Conservation (phyloP, 1,140 invertebrate species). For the Eriocheir sinensis region DNA sequence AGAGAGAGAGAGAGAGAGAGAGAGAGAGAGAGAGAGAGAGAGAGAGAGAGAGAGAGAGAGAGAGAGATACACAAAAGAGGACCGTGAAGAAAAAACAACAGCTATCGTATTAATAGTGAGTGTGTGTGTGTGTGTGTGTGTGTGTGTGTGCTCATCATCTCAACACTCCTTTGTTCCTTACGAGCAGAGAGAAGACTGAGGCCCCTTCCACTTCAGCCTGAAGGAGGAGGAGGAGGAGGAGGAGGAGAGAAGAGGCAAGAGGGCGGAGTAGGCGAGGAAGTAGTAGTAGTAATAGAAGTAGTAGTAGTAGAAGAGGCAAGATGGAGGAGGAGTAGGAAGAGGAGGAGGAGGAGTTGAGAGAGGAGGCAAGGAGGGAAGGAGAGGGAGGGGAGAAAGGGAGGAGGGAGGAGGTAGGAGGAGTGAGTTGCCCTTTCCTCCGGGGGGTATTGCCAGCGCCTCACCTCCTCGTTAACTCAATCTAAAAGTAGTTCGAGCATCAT, state of each 20-base stretch:
- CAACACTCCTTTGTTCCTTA: constrained; percentile 2
- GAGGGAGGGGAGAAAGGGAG: background rate
- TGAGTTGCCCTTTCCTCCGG: background rate
- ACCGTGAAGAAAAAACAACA: too few species aligned
- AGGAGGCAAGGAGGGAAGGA: background rate
- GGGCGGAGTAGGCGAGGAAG: too few species aligned
- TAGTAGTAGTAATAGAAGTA: too few species aligned
- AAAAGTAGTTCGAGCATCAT: constrained; percentile 65
- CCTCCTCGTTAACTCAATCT: constrained; percentile 68
- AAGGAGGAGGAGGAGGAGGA: background rate
- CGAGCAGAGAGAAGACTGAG: background rate
- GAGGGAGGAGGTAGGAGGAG: background rate
- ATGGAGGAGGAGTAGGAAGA: background rate
- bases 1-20: too few species aligned
- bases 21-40: background rate
- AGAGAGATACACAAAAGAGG: background rate
- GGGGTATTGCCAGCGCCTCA: constrained; percentile 44
- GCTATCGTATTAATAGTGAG: too few species aligned
- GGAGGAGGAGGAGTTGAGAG: background rate
- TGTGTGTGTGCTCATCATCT: background rate
- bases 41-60: background rate
- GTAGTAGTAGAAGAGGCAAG: too few species aligned
- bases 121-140: constrained; percentile 1
- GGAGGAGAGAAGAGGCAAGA: too few species aligned
- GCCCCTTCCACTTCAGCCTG: background rate